phyloP scores from a whole-genome alignment of 2,888 invertebrate species.

The Lathronympha strigana region DNA sequence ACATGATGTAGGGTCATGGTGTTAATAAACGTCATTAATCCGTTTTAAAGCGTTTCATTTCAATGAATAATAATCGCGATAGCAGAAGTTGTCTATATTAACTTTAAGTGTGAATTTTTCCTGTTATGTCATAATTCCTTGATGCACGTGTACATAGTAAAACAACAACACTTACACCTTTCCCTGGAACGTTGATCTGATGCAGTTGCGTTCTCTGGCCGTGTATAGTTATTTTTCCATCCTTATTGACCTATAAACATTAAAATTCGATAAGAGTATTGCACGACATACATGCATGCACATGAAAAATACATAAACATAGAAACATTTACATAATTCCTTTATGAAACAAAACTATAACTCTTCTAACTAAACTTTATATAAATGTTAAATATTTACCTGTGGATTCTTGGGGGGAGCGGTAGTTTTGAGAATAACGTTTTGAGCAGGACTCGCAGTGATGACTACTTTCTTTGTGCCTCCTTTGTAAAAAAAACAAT shows the following conservation, averaged over 20 bases:
- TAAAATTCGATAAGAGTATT: background rate
- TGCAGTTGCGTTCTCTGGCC: slow-evolving; percentile 84
- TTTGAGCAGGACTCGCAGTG: slow-evolving; percentile 61
- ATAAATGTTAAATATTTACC: slow-evolving; percentile 12
- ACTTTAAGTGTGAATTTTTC: too few species aligned
- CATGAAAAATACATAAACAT: too few species aligned
- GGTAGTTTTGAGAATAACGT: slow-evolving; percentile 65
- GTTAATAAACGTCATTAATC: too few species aligned
- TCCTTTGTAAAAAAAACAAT: slow-evolving; percentile 44
- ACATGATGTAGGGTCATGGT: too few species aligned
- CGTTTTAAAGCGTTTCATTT: too few species aligned
- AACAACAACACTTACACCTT: slow-evolving; percentile 80
- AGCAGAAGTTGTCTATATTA: too few species aligned
- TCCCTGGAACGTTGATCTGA: slow-evolving; percentile 89
- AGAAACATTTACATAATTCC: too few species aligned
- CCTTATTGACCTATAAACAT: slow-evolving; percentile 58
- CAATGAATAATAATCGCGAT: too few species aligned
- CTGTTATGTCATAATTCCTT: background rate
- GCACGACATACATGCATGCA: background rate
- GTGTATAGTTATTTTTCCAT: slow-evolving; percentile 55
- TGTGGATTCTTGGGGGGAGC: slow-evolving; percentile 57
- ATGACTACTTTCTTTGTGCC: slow-evolving; percentile 65
- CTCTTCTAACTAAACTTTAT: background rate
- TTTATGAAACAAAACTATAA: too few species aligned
- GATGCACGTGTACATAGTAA: background rate